Evolutionary conservation across 2,888 invertebrate genomes (phyloP).

Genomic region (Lepidochrysops patricia): DNA sequence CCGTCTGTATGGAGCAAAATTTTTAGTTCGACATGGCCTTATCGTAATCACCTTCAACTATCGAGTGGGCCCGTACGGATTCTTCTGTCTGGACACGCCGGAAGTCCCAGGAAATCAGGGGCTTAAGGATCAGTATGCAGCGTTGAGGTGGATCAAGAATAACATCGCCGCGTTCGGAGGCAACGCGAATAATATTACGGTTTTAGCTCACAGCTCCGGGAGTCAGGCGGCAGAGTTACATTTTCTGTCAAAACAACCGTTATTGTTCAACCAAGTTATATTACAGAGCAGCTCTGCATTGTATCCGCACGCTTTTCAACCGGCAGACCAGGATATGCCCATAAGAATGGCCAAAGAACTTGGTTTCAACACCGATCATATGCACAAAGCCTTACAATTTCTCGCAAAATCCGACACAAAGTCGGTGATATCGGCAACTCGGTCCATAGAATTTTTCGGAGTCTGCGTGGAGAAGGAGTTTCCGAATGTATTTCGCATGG

Average conservation of each 20-base stretch:
- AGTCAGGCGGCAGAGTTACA: conserved; percentile 36
- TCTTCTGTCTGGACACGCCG: conserved; percentile 1
- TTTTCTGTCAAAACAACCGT: conserved; percentile 31
- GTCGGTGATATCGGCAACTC: conserved; percentile 31
- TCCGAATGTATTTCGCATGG: conserved; percentile 3
- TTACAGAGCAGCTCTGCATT: conserved; percentile 37
- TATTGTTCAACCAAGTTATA: conserved; percentile 37
- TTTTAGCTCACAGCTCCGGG: conserved; percentile 43
- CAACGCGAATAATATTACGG: conserved; percentile 35
- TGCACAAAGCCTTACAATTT: neutral
- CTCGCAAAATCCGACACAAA: conserved; percentile 20
- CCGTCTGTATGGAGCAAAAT: neutral
- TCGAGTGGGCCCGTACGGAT: conserved; percentile 7
- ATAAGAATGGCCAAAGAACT: conserved; percentile 33
- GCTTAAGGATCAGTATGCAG: conserved; percentile 40
- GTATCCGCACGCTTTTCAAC: conserved; percentile 24
- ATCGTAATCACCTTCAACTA: conserved; percentile 1
- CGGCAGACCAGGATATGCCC: conserved; percentile 29
- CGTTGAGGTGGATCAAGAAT: conserved; percentile 41
- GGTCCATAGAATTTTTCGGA: conserved; percentile 21
- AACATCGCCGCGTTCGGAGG: conserved; percentile 46
- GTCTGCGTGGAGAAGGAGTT: conserved; percentile 8
- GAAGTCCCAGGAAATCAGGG: conserved; percentile 8
- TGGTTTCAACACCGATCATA: conserved; percentile 29
- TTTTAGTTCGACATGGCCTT: neutral